Evolutionary conservation across 2,888 invertebrate genomes (phyloP).

Genomic region (Chrysomela aeneicollis): DNA sequence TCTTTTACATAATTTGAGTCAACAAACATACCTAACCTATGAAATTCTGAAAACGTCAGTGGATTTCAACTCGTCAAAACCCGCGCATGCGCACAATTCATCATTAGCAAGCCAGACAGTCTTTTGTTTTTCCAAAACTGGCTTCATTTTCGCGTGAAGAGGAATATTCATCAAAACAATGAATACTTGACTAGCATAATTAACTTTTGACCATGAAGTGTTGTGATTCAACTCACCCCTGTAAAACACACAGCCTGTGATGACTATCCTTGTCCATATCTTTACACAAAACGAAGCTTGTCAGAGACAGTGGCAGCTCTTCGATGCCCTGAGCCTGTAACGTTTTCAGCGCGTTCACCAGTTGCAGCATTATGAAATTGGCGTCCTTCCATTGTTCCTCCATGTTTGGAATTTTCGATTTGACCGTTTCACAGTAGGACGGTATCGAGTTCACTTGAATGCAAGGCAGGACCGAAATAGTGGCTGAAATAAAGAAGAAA

Average conservation of each 20-base stretch:
- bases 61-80: too few relatives aligned
- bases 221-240: slow-evolving; percentile 67
- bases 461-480: slow-evolving; percentile 77
- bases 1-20: too few relatives aligned
- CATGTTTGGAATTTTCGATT: slow-evolving; percentile 61
- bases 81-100: too few relatives aligned
- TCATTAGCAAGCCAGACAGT: too few relatives aligned
- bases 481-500: slow-evolving; percentile 66
- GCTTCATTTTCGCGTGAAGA: too few relatives aligned
- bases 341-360: slow-evolving; percentile 82
- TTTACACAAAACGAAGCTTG: slow-evolving; percentile 76
- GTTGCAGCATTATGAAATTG: slow-evolving; percentile 80
- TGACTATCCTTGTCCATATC: slow-evolving; percentile 69
- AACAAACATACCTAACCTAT: too few relatives aligned
- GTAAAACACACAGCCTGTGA: slow-evolving; percentile 76
- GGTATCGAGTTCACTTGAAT: slow-evolving; percentile 79
- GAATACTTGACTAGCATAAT: not conserved
- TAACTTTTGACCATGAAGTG: not conserved
- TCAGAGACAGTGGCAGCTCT: slow-evolving; percentile 75
- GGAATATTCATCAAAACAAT: too few relatives aligned
- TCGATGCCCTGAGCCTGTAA: slow-evolving; percentile 85
- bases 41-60: too few relatives aligned
- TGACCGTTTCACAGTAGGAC: slow-evolving; percentile 71
- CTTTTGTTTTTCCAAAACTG: too few relatives aligned
- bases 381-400: slow-evolving; percentile 69